A percentile compares a stretch with the other conserved stretches of the same genome.
Conservation (phyloP, 2,888 invertebrate genomes). For the Brachypalpus laphriformis region DNA sequence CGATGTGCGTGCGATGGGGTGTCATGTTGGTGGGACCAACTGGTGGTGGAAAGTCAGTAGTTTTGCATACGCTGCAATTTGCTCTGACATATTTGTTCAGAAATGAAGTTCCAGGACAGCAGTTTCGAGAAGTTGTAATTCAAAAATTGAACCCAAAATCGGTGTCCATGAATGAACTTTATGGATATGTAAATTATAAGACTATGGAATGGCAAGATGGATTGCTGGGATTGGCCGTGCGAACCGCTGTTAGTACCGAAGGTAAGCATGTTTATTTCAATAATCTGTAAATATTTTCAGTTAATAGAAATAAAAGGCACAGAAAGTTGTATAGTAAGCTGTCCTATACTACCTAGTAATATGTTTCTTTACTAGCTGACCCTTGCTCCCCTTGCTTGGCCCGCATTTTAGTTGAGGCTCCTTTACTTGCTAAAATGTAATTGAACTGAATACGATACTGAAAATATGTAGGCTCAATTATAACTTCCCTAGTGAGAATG, state of each 20-base stretch:
- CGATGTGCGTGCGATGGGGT: slow-evolving; percentile 95
- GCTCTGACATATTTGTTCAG: slow-evolving; percentile 87
- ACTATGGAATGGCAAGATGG: slow-evolving; percentile 97
- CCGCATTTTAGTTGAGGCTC: no score
- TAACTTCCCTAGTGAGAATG: no score
- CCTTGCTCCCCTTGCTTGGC: no score
- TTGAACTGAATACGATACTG: no score
- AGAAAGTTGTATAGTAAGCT: no score
- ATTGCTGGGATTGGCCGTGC: slow-evolving; percentile 86
- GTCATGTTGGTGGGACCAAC: slow-evolving; percentile 96
- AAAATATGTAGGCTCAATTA: no score
- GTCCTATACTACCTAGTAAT: no score
- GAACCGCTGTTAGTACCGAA: slow-evolving; percentile 79
- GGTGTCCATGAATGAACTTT: slow-evolving; percentile 93
- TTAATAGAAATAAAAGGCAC: no score
- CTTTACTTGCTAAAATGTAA: no score
- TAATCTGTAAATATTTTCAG: no score
- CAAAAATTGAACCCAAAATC: slow-evolving; percentile 95
- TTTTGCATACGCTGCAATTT: slow-evolving; percentile 89
- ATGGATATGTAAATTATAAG: slow-evolving; percentile 92
- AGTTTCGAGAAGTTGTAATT: slow-evolving; percentile 89
- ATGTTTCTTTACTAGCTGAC: no score
- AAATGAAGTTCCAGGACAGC: slow-evolving; percentile 85
- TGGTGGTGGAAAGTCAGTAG: slow-evolving; percentile 92
- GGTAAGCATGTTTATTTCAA: slow-evolving; percentile 75